phyloP scores from a whole-genome alignment of 2,888 invertebrate species.

The Agrotis ipsilon region DNA sequence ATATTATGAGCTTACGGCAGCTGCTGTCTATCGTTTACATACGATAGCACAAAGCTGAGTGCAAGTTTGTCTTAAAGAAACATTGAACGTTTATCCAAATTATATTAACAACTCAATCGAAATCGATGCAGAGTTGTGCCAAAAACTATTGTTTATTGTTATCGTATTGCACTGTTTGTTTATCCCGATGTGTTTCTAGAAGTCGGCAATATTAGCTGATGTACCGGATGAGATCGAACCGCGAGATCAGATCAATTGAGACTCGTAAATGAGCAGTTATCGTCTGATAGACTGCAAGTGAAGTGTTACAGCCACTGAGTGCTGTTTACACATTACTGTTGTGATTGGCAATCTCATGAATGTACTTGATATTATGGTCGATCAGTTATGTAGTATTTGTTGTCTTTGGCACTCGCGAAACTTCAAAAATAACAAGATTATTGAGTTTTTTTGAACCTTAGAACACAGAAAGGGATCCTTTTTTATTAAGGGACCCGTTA shows the following conservation, averaged over 20 bases:
- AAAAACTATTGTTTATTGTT: slow-evolving; percentile 24
- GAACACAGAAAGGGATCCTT: neutral
- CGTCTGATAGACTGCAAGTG: neutral
- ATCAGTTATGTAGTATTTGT: neutral
- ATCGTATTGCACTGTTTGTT: slow-evolving; percentile 26
- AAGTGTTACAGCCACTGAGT: slow-evolving; percentile 10
- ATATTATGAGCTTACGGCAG: too few relatives aligned
- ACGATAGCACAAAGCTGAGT: too few relatives aligned
- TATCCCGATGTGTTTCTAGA: slow-evolving; percentile 20
- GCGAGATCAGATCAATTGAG: slow-evolving; percentile 22
- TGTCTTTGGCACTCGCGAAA: neutral
- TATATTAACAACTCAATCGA: slow-evolving; percentile 22
- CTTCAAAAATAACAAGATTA: neutral
- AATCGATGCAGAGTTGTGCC: slow-evolving; percentile 13
- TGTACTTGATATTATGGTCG: neutral
- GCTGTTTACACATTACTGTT: slow-evolving; percentile 15
- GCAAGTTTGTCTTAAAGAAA: too few relatives aligned
- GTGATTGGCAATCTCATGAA: slow-evolving; percentile 19
- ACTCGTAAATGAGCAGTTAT: slow-evolving; percentile 39
- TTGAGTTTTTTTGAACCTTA: neutral
- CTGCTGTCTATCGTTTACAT: too few relatives aligned
- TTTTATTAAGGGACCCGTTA: neutral
- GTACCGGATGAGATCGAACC: slow-evolving; percentile 13
- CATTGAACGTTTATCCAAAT: neutral
- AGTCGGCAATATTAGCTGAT: slow-evolving; percentile 16